Conservation (phyloP, 2,113 vertebrate species). For the Bostrychus sinensis region DNA sequence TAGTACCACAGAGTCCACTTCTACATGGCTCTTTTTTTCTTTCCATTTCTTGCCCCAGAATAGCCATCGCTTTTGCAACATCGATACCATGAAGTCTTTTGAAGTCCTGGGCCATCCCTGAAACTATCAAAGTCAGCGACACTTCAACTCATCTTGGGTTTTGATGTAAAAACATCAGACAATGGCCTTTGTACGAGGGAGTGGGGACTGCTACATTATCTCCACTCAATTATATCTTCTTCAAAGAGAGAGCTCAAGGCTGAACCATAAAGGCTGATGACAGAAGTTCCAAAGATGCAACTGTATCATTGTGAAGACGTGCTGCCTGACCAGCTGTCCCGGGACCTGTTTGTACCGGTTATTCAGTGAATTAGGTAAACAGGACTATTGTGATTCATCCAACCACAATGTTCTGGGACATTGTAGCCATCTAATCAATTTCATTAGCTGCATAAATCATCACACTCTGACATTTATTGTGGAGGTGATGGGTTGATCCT, state of each 20-base stretch:
- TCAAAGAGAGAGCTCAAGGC: constrained; percentile 62
- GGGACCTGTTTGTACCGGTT: constrained; percentile 32
- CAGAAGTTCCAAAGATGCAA: constrained; percentile 41
- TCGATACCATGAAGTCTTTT: constrained; percentile 46
- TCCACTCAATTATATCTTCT: constrained; percentile 59
- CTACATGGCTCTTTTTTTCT: constrained; percentile 6
- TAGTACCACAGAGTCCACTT: constrained; percentile 46
- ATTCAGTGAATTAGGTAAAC: constrained; percentile 65
- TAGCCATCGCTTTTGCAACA: constrained; percentile 43
- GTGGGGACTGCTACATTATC: constrained; percentile 61
- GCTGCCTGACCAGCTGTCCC: background rate
- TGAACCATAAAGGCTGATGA: constrained; percentile 58
- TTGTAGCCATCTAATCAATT: constrained; percentile 89
- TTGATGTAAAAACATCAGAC: constrained; percentile 57
- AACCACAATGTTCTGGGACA: constrained; percentile 65
- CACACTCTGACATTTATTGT: constrained; percentile 92
- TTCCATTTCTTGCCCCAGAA: constrained; percentile 2
- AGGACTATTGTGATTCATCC: constrained; percentile 79
- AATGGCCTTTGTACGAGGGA: constrained; percentile 67
- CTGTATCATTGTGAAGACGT: constrained; percentile 41
- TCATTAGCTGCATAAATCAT: constrained; percentile 94
- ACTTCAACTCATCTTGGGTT: constrained; percentile 51
- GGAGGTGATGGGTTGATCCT: constrained; percentile 90
- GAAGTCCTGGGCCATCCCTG: constrained; percentile 53
- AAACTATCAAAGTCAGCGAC: constrained; percentile 54